phyloP scores from a whole-genome alignment of 2,797 vertebrate genomes.

The Echiichthys vipera region DNA sequence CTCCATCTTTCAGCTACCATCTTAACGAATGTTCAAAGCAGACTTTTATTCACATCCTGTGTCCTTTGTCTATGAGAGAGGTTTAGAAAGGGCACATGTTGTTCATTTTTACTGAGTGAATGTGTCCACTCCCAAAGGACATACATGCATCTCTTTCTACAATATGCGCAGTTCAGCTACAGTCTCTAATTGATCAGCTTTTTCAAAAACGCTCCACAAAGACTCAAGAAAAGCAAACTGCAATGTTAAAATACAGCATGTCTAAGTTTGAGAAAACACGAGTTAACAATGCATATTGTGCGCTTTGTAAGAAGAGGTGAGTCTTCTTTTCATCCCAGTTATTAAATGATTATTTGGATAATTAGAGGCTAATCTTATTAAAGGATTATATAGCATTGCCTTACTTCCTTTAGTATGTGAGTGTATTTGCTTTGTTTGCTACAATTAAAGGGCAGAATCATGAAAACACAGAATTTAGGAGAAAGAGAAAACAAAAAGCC shows the following conservation, averaged over 20 bases:
- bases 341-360: background rate
- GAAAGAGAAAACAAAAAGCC: background rate
- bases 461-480: background rate
- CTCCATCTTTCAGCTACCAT: conserved; percentile 37
- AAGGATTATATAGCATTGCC: background rate
- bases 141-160: conserved; percentile 79
- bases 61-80: conserved; percentile 37
- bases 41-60: conserved; percentile 55
- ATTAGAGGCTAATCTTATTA: background rate
- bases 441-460: background rate
- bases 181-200: conserved; percentile 39
- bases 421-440: background rate
- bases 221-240: conserved; percentile 28
- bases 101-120: conserved; percentile 39
- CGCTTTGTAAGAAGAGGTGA: background rate
- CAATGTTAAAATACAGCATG: conserved; percentile 5
- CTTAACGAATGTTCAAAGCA: conserved; percentile 37
- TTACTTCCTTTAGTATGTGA: background rate
- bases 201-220: conserved; percentile 55
- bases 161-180: conserved; percentile 68
- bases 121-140: conserved; percentile 68
- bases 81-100: conserved; percentile 49
- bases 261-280: conserved; percentile 8
- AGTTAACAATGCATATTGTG: background rate
- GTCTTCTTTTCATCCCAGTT: background rate